Evolutionary conservation across 1,140 invertebrate species (phyloP), one percentile per base, ranked within the genome.

Genomic region (Bombus confusus): DNA sequence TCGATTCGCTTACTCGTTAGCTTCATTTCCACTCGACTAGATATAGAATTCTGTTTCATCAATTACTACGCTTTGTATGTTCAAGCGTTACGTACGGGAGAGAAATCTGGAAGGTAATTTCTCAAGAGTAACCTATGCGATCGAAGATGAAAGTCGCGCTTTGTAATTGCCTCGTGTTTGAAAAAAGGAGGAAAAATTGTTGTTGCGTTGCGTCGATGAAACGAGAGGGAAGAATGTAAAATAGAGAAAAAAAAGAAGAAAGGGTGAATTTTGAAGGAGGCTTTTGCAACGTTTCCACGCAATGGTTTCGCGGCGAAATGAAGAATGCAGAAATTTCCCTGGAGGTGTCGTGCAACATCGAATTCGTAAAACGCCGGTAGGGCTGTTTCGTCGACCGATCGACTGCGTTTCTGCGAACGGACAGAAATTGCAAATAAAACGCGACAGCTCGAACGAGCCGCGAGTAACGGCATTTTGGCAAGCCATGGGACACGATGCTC

Each of bases 301-400:
- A n/a, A 28, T 37, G 69, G 39, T n/a, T 71, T 41, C 72, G 34
- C 18, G 57, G 57, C 47, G 77, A 68, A 86, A 88, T 80, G 88
- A 90, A 77, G 69, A 82, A 83, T 75, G 76, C 77, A 84, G 77
- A 86, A 88, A 91, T 91, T 91, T 91, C 90, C 87, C 90, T 86
- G 77, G 89, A 90, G 90, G 81, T 86, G 73, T 72, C 77, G 52
- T 64, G 41, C 34, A 34, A 78, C 64, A 10, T 39, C 22, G 76
- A 78, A 66, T 66, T n/a, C 73, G 22, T 18, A 37, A 83, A 66
- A 75, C 47, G 18, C 31, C 13, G 22, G 69, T 34, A 39, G 72
- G 6, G 5, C 15, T 41, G 59, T 76, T 52, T 18, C 72, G n/a
- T 4, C 41, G 59, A 83, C 52, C 68, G 43, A 80, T 72, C 34